These are phyloP conservation scores for Drosophila cardini DNA, from an alignment of 1,140 invertebrate species.

Conservation along the genomic window DNA sequence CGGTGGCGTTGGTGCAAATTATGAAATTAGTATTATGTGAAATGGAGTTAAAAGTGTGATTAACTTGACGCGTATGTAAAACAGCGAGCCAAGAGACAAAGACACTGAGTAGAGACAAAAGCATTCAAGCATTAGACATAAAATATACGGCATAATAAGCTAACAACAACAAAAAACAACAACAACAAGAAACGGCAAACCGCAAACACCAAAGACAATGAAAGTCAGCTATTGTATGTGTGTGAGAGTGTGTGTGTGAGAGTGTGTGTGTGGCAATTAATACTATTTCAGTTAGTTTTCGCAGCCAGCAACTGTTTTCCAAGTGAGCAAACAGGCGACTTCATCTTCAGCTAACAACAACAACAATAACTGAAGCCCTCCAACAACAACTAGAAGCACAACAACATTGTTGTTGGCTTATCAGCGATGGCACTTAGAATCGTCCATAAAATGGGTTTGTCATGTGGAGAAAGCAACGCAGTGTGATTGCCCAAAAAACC, in stretches of 20 bases:
- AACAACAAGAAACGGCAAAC: conserved; percentile 29
- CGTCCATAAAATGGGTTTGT: conserved; percentile 29
- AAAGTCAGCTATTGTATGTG: conserved; percentile 57
- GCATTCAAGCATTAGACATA: conserved; percentile 36
- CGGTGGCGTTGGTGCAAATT: conserved; percentile 65
- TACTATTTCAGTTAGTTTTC: conserved; percentile 65
- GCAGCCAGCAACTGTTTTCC: conserved; percentile 44
- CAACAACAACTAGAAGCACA: conserved; percentile 16
- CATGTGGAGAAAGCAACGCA: conserved; percentile 63
- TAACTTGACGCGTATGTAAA: conserved; percentile 67
- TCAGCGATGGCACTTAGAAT: conserved; percentile 73
- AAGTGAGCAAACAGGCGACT: conserved; percentile 47
- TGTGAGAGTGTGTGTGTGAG: conserved; percentile 12
- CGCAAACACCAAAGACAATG: conserved; percentile 65
- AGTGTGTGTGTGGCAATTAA: conserved; percentile 63
- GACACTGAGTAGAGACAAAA: conserved; percentile 22
- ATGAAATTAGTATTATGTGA: conserved; percentile 81
- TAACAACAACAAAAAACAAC: conserved; percentile 12
- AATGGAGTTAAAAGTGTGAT: conserved; percentile 81
- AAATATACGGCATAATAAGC: conserved; percentile 66
- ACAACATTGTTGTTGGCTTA: conserved; percentile 47
- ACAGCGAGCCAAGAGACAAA: conserved; percentile 26
- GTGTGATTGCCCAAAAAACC: conserved; percentile 59
- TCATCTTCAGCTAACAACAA: conserved; percentile 24
- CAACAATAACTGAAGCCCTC: conserved; percentile 13